Evolutionary conservation across 2,797 vertebrate species (phyloP).

Genomic region (Taenioides sp.): DNA sequence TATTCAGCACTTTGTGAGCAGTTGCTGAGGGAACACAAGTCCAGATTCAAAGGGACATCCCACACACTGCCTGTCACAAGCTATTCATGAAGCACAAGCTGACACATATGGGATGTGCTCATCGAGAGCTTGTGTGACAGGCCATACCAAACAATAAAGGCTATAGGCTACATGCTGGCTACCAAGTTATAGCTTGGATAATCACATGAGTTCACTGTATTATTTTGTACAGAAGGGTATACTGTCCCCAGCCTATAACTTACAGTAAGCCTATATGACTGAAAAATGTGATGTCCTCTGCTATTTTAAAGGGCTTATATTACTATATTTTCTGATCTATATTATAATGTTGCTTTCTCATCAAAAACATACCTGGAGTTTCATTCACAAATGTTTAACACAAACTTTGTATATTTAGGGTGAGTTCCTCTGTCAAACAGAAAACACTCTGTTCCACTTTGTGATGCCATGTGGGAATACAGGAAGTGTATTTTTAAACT

Average conservation of each 20-base stretch:
- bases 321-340: too few species aligned
- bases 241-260: not conserved
- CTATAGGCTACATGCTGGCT: conserved; percentile 30
- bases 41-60: conserved; percentile 66
- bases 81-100: conserved; percentile 63
- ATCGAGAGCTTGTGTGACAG: conserved; percentile 54
- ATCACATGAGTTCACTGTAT: not conserved
- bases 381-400: too few species aligned
- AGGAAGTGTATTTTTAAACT: too few species aligned
- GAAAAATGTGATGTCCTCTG: too few species aligned
- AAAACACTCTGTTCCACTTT: too few species aligned
- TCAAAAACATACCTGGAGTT: too few species aligned
- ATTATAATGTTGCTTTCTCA: too few species aligned
- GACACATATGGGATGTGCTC: conserved; percentile 54
- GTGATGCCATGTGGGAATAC: too few species aligned
- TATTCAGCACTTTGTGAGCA: conserved; percentile 36
- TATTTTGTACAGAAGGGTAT: not conserved
- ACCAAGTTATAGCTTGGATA: not conserved
- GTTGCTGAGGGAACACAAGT: conserved; percentile 54
- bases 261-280: not conserved
- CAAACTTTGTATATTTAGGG: too few species aligned
- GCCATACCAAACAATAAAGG: conserved; percentile 36
- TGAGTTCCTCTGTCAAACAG: too few species aligned
- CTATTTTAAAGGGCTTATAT: too few species aligned
- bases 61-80: conserved; percentile 65